A percentile compares a stretch with the other conserved stretches of the same genome.
These are phyloP conservation scores for Andrena marginata DNA, from an alignment of 2,888 invertebrate genomes.

Conservation along the genomic window DNA sequence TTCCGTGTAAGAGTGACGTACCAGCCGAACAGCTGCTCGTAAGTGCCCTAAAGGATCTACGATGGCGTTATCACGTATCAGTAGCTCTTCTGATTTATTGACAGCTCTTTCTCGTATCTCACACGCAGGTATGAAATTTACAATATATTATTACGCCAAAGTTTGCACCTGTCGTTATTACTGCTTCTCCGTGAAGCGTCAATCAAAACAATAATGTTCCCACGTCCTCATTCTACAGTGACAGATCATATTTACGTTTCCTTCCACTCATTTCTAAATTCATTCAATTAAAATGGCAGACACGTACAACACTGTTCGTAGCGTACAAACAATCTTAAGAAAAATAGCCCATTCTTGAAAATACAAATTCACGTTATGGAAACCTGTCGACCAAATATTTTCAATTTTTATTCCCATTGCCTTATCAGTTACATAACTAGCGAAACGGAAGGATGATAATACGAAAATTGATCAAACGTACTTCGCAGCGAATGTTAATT, in stretches of 20 bases:
- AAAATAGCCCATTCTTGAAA: not conserved
- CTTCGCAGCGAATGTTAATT: not conserved
- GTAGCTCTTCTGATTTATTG: conserved; percentile 61
- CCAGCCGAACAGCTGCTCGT: not conserved
- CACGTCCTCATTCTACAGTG: not conserved
- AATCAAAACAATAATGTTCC: not conserved
- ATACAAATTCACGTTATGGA: too few relatives aligned
- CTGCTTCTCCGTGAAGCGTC: not conserved
- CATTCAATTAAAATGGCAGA: not conserved
- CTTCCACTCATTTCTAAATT: not conserved
- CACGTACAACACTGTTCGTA: not conserved
- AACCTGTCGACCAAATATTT: not conserved
- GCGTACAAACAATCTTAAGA: not conserved
- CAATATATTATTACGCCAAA: conserved; percentile 14
- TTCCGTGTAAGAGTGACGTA: not conserved
- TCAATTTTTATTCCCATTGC: not conserved
- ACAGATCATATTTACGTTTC: not conserved
- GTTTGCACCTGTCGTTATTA: not conserved
- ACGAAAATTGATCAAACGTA: not conserved
- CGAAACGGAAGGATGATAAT: not conserved
- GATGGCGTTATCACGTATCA: conserved; percentile 73
- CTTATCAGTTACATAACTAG: not conserved
- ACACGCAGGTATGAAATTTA: conserved; percentile 67
- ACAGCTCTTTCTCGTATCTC: conserved; percentile 60
- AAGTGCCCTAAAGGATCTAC: conserved; percentile 5